Evolutionary conservation across 2,888 invertebrate genomes (phyloP), one percentile per base, ranked within the genome.

Genomic region (Andrena praecox): DNA sequence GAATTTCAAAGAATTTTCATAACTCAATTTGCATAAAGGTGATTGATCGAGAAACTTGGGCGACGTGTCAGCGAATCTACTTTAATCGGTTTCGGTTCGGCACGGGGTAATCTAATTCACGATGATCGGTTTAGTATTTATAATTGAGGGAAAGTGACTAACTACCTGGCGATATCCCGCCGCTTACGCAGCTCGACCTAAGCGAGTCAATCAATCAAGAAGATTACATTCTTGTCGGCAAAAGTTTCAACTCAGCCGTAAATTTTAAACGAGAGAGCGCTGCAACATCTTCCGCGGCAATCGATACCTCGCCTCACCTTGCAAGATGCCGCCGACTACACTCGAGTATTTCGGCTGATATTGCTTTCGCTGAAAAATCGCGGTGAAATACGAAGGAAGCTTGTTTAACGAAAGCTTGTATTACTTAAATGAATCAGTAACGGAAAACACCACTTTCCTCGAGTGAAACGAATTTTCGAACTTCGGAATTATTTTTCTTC

Each of bases 181-280:
- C 68, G 82, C 77, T 82, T 87, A 87, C 85, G 85, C 75, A 77
- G 80, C 75, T 70, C 62, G 64, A 66, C 50, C 71, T 54, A 80
- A 87, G 79, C 64, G 76, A 87, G 80, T 80, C 85, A 67, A 87
- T 87, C 87, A 87, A 87, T 87, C 87, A 87, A 82, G 80, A 59
- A 80, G 87, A 87, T 85, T 87, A 87, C 77, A 80, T 87, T 81
- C 80, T 82, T 77, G 77, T 80, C 71, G 56, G 82, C 81, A 59
- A 80, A 87, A 85, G 64, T 87, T 80, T 75, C 84, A 63, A 87
- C 71, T 78, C 76, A 50, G 82, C 70, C 69, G 71, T 87, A 87
- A 85, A 87, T 87, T 87, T 87, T 78, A 71, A 87, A 80, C 78
- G 82, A 63, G 71, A 50, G 63, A 63, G 70, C 33, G 12, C 66